phyloP scores from a whole-genome alignment of 2,797 vertebrate species.

The Galagoides demidoff region DNA sequence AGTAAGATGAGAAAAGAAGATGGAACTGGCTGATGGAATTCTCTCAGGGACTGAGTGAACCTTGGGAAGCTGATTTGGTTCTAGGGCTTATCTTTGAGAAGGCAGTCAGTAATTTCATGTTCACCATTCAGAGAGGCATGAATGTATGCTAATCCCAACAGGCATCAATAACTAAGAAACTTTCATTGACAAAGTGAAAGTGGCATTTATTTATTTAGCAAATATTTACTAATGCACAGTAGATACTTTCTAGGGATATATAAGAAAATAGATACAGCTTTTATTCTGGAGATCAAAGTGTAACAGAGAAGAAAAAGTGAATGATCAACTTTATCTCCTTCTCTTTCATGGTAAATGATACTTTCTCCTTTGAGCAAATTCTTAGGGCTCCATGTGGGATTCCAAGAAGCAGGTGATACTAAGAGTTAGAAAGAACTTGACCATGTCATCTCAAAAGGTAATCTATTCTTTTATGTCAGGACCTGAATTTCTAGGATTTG shows the following conservation, averaged over 20 bases:
- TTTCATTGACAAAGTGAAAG: not conserved
- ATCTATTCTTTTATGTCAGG: not conserved
- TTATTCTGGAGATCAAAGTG: not conserved
- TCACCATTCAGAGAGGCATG: not conserved
- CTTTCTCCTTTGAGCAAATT: not conserved
- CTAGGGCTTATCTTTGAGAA: not conserved
- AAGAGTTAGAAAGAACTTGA: conserved; percentile 3
- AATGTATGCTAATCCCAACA: not conserved
- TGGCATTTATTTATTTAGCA: not conserved
- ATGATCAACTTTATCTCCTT: not conserved
- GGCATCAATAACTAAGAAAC: not conserved
- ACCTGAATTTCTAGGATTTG: not conserved
- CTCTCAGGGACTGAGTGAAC: not conserved
- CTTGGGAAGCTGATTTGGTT: conserved; percentile 6
- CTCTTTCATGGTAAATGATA: not conserved
- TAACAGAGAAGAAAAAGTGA: not conserved
- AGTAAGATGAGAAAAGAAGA: not conserved
- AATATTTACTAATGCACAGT: not conserved
- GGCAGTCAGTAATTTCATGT: not conserved
- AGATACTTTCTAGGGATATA: not conserved
- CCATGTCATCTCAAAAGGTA: not conserved
- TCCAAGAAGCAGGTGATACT: not conserved
- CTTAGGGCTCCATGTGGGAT: not conserved
- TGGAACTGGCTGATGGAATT: not conserved
- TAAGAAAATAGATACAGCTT: not conserved